Conservation (phyloP, 64 coral and sea anemone genomes). For the Montipora capricornis region DNA sequence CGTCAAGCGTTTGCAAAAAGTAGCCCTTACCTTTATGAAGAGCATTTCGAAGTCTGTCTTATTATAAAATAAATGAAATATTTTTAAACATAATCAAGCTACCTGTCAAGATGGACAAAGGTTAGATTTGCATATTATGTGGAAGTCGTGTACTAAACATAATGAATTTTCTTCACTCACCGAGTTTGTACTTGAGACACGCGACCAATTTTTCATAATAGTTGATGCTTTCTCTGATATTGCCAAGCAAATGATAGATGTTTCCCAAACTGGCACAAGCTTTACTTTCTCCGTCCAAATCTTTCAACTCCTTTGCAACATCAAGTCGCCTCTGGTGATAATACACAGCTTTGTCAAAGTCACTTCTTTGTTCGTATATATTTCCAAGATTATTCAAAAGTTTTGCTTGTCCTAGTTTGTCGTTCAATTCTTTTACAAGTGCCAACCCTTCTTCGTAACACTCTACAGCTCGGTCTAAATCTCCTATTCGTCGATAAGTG, state of each 20-base stretch:
- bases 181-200: constrained; percentile 90
- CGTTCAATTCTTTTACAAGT: constrained; percentile 77
- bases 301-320: constrained; percentile 88
- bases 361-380: constrained; percentile 82
- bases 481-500: constrained; percentile 80
- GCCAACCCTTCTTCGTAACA: constrained; percentile 87
- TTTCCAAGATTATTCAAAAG: constrained; percentile 92
- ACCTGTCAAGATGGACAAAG: constrained; percentile 8
- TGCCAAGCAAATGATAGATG: constrained; percentile 84
- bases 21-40: background rate
- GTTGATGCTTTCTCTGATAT: constrained; percentile 86
- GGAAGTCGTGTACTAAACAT: background rate
- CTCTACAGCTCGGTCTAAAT: constrained; percentile 76
- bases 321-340: constrained; percentile 81
- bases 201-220: constrained; percentile 92
- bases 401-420: constrained; percentile 86
- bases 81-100: background rate
- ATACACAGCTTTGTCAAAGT: constrained; percentile 87
- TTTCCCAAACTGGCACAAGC: constrained; percentile 91
- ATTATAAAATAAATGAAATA: constrained; percentile 17
- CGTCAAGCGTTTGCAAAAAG: background rate
- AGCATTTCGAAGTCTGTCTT: background rate
- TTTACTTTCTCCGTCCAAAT: constrained; percentile 94
- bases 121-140: constrained; percentile 23
- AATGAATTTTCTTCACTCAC: constrained; percentile 50